phyloP scores from a whole-genome alignment of 2,113 vertebrate species.

The Electrona antarctica region DNA sequence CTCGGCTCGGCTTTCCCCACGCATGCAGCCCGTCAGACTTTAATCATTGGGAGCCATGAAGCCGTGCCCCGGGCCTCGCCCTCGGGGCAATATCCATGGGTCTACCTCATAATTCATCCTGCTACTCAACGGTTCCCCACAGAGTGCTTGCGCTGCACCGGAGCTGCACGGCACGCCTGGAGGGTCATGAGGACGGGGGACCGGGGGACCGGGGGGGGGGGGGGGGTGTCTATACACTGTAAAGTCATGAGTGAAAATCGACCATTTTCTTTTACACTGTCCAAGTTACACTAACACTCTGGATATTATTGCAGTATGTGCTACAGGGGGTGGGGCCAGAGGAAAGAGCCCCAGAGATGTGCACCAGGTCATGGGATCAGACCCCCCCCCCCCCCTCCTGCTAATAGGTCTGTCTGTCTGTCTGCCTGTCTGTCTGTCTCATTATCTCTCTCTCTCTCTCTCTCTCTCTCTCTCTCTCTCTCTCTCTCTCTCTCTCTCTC shows the following conservation, averaged over 20 bases:
- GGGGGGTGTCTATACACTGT: too few species aligned
- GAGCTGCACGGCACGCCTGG: not conserved
- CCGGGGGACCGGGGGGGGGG: too few species aligned
- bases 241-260: too few species aligned
- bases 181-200: too few species aligned
- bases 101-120: constrained; percentile 71
- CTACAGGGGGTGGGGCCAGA: constrained; percentile 19
- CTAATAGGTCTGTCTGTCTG: constrained; percentile 10
- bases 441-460: constrained; percentile 1
- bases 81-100: constrained; percentile 63
- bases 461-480: too few species aligned
- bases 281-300: too few species aligned
- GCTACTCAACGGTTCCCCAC: constrained; percentile 52
- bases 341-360: constrained; percentile 42
- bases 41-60: constrained; percentile 74
- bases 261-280: too few species aligned
- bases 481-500: constrained; percentile 13
- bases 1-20: constrained; percentile 60
- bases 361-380: constrained; percentile 32
- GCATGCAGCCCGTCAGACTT: constrained; percentile 56
- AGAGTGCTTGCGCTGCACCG: constrained; percentile 23
- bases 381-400: not conserved
- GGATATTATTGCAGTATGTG: too few species aligned
- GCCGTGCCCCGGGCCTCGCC: constrained; percentile 65
- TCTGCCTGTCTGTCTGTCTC: constrained; percentile 12